Conservation (phyloP, 2,113 vertebrate species). For the Prionailurus viverrinus region DNA sequence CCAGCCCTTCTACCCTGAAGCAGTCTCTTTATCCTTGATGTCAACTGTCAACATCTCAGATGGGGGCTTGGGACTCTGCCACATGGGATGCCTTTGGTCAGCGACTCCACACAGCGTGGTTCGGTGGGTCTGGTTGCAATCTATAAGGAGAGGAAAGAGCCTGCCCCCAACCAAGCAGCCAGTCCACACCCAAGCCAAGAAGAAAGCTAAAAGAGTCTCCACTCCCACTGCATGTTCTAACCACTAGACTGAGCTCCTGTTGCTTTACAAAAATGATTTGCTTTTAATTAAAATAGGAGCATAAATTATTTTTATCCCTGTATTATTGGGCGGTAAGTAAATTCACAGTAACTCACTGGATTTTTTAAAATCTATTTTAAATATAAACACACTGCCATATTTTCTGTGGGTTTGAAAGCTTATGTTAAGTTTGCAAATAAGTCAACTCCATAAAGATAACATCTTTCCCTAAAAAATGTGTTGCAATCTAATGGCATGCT, state of each 20-base stretch:
- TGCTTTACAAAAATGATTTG: constrained; percentile 77
- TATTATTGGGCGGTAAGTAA: constrained; percentile 84
- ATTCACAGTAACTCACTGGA: constrained; percentile 86
- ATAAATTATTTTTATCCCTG: constrained; percentile 86
- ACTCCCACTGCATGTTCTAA: constrained; percentile 70
- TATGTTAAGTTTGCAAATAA: constrained; percentile 92
- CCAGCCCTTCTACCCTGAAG: not conserved
- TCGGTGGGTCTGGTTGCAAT: not conserved
- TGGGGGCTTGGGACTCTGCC: not conserved
- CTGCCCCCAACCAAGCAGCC: not conserved
- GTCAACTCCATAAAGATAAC: constrained; percentile 90
- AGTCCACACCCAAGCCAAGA: not conserved
- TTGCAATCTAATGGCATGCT: constrained; percentile 85
- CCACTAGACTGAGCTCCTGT: constrained; percentile 80
- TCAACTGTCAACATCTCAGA: not conserved
- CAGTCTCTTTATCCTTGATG: accelerated
- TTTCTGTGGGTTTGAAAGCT: constrained; percentile 91
- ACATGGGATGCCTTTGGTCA: not conserved
- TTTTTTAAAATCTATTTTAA: constrained; percentile 86
- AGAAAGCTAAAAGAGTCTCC: constrained; percentile 33
- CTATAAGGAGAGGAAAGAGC: not conserved
- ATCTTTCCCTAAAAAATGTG: constrained; percentile 87
- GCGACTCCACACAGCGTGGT: accelerated
- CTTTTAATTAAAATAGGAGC: constrained; percentile 84
- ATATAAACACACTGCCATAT: constrained; percentile 89